These are phyloP conservation scores for Momotus momota DNA, from an alignment of 2,797 vertebrate genomes.

Conservation along the genomic window DNA sequence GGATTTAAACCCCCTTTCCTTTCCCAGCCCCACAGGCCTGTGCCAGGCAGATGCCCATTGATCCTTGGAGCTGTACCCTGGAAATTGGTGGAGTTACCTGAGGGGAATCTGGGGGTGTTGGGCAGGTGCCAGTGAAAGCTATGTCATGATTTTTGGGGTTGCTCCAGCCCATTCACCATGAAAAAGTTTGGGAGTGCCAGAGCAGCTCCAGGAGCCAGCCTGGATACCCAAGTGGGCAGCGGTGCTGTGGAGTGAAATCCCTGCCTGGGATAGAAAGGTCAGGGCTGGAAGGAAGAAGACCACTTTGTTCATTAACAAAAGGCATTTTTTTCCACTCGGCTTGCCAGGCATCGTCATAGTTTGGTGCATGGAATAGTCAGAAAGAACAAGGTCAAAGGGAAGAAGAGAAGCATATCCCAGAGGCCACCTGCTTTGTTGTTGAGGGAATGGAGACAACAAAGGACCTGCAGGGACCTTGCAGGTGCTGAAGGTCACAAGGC, in stretches of 20 bases:
- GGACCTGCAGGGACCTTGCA: background rate
- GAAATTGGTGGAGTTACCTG: background rate
- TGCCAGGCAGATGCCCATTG: accelerated
- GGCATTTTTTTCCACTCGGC: background rate
- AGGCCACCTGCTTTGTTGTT: background rate
- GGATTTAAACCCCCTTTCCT: background rate
- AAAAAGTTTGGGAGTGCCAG: background rate
- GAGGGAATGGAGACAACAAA: background rate
- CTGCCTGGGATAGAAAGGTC: background rate
- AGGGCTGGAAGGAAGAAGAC: background rate
- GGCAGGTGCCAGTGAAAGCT: background rate
- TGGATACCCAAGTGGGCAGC: accelerated
- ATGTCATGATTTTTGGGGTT: background rate
- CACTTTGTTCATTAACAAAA: slow-evolving; percentile 13
- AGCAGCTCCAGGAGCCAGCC: background rate
- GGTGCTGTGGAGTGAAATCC: background rate
- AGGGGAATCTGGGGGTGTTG: background rate
- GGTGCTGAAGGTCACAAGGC: background rate
- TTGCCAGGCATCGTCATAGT: background rate
- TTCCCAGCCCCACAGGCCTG: accelerated
- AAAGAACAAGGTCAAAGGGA: background rate
- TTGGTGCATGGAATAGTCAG: background rate
- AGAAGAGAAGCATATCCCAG: background rate
- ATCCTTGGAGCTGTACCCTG: background rate
- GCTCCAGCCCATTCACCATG: background rate